phyloP scores from a whole-genome alignment of 2,113 vertebrate species.

The Toxostoma redivivum region DNA sequence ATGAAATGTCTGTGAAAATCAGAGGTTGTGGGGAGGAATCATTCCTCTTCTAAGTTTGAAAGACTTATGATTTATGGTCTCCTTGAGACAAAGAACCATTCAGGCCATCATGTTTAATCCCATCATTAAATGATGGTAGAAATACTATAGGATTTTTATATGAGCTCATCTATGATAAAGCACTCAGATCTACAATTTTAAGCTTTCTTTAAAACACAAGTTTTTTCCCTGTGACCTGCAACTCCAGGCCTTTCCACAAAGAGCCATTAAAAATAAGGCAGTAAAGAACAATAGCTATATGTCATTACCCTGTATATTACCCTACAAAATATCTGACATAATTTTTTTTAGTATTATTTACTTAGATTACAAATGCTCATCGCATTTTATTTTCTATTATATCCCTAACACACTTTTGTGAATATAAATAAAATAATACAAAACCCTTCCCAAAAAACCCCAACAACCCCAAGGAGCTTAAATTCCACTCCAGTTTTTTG shows the following conservation, averaged over 20 bases:
- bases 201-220: not conserved
- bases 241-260: not conserved
- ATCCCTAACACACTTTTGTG: not conserved
- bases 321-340: not conserved
- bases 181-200: not conserved
- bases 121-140: not conserved
- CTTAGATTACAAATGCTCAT: not conserved
- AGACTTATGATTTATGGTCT: not conserved
- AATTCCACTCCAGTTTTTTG: not conserved
- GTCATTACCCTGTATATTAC: not conserved
- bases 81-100: not conserved
- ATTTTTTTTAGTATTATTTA: not conserved
- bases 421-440: not conserved
- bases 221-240: not conserved
- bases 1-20: not conserved
- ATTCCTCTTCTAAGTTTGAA: not conserved
- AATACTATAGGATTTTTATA: not conserved
- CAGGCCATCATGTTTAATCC: not conserved
- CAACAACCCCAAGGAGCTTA: not conserved
- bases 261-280: not conserved
- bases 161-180: not conserved
- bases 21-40: not conserved
- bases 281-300: not conserved
- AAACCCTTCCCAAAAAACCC: fast-evolving
- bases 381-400: not conserved